Evolutionary conservation across 2,113 vertebrate species (phyloP).

Genomic region (Callithrix jacchus): DNA sequence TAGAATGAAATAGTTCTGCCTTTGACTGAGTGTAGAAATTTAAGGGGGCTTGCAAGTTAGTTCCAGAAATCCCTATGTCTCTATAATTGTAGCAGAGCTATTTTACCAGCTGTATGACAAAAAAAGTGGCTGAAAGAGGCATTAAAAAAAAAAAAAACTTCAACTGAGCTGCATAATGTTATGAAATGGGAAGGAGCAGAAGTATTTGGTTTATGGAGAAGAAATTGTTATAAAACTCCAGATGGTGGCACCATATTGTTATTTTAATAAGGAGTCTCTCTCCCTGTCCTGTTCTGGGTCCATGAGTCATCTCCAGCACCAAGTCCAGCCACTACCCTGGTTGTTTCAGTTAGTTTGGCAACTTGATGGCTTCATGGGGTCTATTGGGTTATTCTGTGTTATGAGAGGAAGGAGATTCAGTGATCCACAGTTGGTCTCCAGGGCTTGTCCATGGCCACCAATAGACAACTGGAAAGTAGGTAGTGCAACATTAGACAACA

Average conservation of each 20-base stretch:
- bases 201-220: not conserved
- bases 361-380: not conserved
- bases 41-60: conserved; percentile 11
- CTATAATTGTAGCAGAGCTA: not conserved
- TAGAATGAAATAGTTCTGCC: not conserved
- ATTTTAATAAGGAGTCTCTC: not conserved
- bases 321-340: not conserved
- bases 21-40: conserved; percentile 36
- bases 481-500: not conserved
- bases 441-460: not conserved
- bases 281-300: not conserved
- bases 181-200: not conserved
- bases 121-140: not conserved
- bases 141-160: not conserved
- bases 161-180: not conserved
- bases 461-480: not conserved
- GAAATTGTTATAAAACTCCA: not conserved
- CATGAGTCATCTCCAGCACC: not conserved
- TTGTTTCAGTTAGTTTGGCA: not conserved
- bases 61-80: not conserved
- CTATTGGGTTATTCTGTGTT: not conserved
- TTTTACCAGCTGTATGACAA: conserved; percentile 21
- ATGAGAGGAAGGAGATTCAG: not conserved
- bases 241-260: not conserved
- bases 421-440: not conserved